Base-by-base conservation (phyloP, 2,888 invertebrate genomes). In the Zygaena filipendulae region DNA sequence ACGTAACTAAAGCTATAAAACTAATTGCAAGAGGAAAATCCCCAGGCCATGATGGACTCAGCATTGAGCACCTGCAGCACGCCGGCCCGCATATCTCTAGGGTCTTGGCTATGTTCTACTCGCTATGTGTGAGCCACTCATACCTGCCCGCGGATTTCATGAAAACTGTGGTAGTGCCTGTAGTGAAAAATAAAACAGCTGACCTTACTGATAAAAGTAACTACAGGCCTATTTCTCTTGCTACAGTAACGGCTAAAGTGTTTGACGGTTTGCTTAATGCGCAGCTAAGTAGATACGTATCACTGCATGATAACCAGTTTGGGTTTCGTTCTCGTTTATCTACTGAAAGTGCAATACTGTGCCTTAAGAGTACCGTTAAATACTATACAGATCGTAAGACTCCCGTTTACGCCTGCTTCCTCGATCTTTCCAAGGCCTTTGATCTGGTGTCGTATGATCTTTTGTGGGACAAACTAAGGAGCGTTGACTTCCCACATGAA, bases 321-420 rank as follows among this genome's bases (percentile, higher is more conserved):
- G 30, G 35, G 3, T 38, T 38, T 21, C 22, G 30, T 13, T 16
- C 25, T 9, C 18, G 27, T 2, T 11, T 33, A 4, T 32, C 30
- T 1, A 38, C 33, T 3, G 35, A 35, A 22, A 37, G 29, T 20
- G 30, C 30, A 4, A 33, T 32, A 7, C 10, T 32, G 5, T 18
- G 29, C 11, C 25, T 38, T 1, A 38, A 38, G 29, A 33, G 33
- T 6, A 38, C 33, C 23, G 31, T 38, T 16, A 14, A 26, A 11
- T 35, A 35, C 23, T n/a, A n/a, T n/a, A 27, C 34, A 4, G 20
- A 23, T 3, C 20, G 28, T 8, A 14, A 11, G n/a, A 36, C 32
- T 3, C 23, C 32, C n/a, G n/a, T n/a, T n/a, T n/a, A n/a, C n/a
- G n/a, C n/a, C n/a, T n/a, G n/a, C n/a, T n/a, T n/a, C n/a, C 32